Evolutionary conservation across 2,797 vertebrate genomes (phyloP).

Genomic region (Paguma larvata): DNA sequence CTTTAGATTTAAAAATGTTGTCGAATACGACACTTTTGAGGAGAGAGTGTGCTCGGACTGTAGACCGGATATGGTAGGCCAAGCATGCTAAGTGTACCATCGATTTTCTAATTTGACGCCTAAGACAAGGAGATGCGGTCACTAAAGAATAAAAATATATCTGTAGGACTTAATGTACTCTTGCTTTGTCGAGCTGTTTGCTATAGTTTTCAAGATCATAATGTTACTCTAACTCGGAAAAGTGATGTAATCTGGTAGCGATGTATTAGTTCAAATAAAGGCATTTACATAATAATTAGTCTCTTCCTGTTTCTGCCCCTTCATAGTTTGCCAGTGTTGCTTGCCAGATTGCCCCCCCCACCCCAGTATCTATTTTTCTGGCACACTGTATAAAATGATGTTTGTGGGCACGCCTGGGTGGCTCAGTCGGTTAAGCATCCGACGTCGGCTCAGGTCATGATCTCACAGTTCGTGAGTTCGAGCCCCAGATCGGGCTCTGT

Average conservation of each 20-base stretch:
- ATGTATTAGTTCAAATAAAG: constrained; percentile 90
- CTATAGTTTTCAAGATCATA: constrained; percentile 88
- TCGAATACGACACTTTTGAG: constrained; percentile 80
- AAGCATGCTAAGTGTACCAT: constrained; percentile 82
- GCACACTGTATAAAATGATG: background rate
- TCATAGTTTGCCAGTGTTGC: background rate
- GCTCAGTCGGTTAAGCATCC: too few species aligned
- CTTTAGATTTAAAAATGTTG: constrained; percentile 86
- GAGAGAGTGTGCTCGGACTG: constrained; percentile 78
- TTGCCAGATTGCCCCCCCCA: background rate
- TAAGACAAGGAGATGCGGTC: constrained; percentile 80
- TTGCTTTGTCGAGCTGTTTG: constrained; percentile 90
- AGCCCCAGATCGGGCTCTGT: too few species aligned
- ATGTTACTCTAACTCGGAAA: constrained; percentile 89
- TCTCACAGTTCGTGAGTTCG: too few species aligned
- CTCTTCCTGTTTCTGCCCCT: constrained; percentile 74
- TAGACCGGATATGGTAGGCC: constrained; percentile 79
- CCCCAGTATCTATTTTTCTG: constrained; percentile 20
- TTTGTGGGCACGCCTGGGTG: background rate
- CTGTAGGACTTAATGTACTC: constrained; percentile 87
- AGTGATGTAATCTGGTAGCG: constrained; percentile 89
- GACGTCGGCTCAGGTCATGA: too few species aligned
- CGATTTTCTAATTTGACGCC: constrained; percentile 87
- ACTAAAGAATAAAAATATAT: constrained; percentile 87
- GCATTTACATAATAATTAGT: constrained; percentile 81